A percentile compares a stretch with the other conserved stretches of the same genome.
Conservation (phyloP, 2,888 invertebrate genomes). For the Adineta ricciae region DNA sequence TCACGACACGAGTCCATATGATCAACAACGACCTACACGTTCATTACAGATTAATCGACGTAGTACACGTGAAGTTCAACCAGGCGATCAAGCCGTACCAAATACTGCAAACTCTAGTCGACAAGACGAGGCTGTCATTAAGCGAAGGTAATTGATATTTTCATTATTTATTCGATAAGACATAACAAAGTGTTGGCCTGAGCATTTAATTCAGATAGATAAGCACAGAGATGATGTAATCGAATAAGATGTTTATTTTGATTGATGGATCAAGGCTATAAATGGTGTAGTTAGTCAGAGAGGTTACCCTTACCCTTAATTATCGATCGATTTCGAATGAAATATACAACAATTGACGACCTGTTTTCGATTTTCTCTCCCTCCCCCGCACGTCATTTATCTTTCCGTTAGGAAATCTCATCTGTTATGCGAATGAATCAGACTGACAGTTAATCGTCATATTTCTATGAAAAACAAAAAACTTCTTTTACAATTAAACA, state of each 20-base stretch:
- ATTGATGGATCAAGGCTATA: background rate
- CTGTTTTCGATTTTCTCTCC: no score
- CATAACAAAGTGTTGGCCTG: no score
- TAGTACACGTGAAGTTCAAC: constrained; percentile 25
- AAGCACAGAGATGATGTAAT: background rate
- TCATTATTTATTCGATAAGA: no score
- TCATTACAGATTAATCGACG: constrained; percentile 28
- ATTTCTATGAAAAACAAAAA: no score
- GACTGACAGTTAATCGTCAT: no score
- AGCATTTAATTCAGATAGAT: background rate
- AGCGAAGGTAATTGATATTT: constrained; percentile 24
- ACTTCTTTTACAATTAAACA: background rate
- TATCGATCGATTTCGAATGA: no score
- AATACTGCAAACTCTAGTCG: background rate
- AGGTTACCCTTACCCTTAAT: no score
- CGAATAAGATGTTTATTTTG: background rate
- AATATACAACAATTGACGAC: no score
- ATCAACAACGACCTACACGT: background rate
- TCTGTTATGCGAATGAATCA: no score
- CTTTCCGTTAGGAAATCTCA: no score
- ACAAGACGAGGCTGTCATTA: constrained; percentile 29
- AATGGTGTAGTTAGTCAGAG: background rate
- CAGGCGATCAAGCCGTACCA: constrained; percentile 16
- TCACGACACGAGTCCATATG: background rate
- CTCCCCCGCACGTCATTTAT: no score